Conservation (phyloP, 2,113 vertebrate genomes). For the Vombatus ursinus region DNA sequence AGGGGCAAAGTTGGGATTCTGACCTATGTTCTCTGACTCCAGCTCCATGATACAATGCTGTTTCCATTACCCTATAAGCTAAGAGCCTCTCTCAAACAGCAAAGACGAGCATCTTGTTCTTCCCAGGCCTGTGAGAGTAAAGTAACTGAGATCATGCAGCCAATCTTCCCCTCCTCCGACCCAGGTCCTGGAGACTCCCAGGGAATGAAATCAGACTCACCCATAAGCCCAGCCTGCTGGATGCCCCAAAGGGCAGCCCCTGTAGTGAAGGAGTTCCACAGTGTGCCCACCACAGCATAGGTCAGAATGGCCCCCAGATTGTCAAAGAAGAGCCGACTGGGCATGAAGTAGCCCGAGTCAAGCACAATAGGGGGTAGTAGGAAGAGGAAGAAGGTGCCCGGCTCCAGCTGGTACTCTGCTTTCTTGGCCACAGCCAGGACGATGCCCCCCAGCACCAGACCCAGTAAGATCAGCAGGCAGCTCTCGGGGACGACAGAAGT, state of each 20-base stretch:
- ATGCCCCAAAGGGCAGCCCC: constrained; percentile 92
- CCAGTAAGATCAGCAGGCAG: constrained; percentile 96
- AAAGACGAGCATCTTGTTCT: not conserved
- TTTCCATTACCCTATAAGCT: not conserved
- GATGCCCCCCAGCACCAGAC: constrained; percentile 94
- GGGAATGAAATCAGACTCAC: constrained; percentile 79
- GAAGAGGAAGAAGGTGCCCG: constrained; percentile 97
- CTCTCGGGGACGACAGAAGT: constrained; percentile 95
- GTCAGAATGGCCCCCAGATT: constrained; percentile 96
- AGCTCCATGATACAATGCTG: not conserved
- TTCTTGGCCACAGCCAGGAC: constrained; percentile 95
- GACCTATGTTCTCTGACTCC: not conserved
- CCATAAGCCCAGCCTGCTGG: constrained; percentile 86
- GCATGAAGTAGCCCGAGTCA: constrained; percentile 98
- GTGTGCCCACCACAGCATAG: constrained; percentile 94
- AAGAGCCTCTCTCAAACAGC: not conserved
- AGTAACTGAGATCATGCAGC: not conserved
- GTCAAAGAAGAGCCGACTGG: constrained; percentile 95
- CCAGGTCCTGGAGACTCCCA: not conserved
- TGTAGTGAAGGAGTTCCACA: constrained; percentile 97
- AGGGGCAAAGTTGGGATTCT: not conserved
- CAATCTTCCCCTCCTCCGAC: not conserved
- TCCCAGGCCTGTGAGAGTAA: not conserved
- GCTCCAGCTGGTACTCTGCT: constrained; percentile 95
- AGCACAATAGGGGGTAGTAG: constrained; percentile 96